phyloP scores from a whole-genome alignment of 1,140 invertebrate species.

The Philotrypesis tridentata region DNA sequence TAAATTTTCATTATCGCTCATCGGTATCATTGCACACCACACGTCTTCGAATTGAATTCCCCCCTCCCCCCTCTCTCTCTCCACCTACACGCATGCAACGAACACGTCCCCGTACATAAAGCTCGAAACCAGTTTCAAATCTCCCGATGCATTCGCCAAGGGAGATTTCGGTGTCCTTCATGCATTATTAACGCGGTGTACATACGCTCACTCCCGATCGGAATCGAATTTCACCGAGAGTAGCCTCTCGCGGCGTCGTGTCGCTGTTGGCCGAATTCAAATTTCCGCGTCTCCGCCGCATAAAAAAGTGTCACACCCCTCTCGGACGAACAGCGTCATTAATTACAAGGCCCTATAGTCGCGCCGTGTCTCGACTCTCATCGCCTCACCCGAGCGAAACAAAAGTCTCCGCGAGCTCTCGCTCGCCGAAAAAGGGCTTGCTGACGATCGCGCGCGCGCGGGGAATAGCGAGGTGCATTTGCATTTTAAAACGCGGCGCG shows the following conservation, averaged over 20 bases:
- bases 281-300: background rate
- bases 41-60: background rate
- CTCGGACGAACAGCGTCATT: no score
- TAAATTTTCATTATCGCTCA: no score
- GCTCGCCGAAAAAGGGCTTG: background rate
- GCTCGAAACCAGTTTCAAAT: constrained; percentile 27
- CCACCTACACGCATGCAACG: background rate
- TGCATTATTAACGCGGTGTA: constrained; percentile 7
- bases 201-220: background rate
- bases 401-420: background rate
- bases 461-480: background rate
- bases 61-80: background rate
- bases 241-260: no score
- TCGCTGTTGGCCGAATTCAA: no score
- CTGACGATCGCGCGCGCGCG: no score
- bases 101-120: background rate
- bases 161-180: background rate
- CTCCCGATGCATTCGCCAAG: constrained; percentile 2
- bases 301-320: no score
- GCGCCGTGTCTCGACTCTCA: background rate
- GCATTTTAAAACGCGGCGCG: background rate
- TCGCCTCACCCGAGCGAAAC: no score
- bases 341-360: no score
- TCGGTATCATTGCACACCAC: no score
- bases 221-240: constrained; percentile 26